Evolutionary conservation across 2,797 vertebrate species (phyloP).

Genomic region (Stomatorhinus walkeri): DNA sequence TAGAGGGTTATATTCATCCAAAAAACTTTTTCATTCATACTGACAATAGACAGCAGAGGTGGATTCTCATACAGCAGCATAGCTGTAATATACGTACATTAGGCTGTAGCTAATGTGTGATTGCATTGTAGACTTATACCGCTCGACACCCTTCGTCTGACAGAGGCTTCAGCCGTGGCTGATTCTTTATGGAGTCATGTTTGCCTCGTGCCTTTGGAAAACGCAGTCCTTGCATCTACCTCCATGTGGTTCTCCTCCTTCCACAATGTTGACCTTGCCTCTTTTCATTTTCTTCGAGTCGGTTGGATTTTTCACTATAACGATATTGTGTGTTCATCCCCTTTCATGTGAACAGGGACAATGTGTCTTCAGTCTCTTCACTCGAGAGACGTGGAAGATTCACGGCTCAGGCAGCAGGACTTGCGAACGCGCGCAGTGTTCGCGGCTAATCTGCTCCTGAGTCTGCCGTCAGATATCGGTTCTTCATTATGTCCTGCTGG

Average conservation of each 20-base stretch:
- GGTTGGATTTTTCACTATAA: background rate
- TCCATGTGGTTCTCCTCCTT: background rate
- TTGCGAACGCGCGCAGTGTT: background rate
- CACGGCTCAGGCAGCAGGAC: background rate
- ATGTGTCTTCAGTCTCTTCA: background rate
- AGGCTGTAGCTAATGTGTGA: background rate
- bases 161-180: background rate
- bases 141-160: background rate
- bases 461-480: background rate
- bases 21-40: background rate
- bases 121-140: background rate
- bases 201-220: background rate
- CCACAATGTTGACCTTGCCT: background rate
- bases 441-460: background rate
- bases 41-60: background rate
- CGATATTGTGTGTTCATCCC: background rate
- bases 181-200: background rate
- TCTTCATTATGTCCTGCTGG: background rate
- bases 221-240: background rate
- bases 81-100: background rate
- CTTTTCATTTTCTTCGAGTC: background rate
- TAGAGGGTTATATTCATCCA: background rate
- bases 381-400: background rate
- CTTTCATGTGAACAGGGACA: background rate
- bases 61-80: background rate